Conservation (phyloP, 2,888 invertebrate species). For the Acanthacorydalis orientalis region DNA sequence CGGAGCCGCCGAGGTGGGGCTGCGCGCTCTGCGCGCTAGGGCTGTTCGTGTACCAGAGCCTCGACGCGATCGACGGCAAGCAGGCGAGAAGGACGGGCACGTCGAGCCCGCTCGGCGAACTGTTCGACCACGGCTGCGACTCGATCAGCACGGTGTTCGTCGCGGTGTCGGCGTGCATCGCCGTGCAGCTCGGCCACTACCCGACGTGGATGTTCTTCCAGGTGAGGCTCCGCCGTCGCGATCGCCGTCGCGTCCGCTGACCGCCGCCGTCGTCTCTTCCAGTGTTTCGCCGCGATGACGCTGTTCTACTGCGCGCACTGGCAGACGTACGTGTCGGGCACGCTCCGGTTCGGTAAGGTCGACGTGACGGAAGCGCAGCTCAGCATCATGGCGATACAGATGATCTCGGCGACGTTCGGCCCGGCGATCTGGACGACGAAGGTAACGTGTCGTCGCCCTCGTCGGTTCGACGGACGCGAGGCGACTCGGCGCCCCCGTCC, state of each 20-base stretch:
- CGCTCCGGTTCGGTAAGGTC: constrained; percentile 72
- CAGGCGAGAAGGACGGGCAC: constrained; percentile 91
- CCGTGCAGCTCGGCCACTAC: constrained; percentile 80
- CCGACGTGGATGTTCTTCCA: constrained; percentile 91
- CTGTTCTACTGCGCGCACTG: constrained; percentile 98
- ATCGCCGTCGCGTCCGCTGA: too few relatives aligned
- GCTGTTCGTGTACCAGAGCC: constrained; percentile 89
- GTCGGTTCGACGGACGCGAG: constrained; percentile 52
- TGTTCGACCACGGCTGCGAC: constrained; percentile 99
- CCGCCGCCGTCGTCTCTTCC: constrained; percentile 13
- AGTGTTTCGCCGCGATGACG: constrained; percentile 87
- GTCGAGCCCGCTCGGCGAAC: constrained; percentile 85
- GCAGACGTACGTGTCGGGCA: constrained; percentile 98
- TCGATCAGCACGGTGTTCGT: constrained; percentile 97
- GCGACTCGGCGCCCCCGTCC: too few relatives aligned
- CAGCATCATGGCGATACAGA: constrained; percentile 74
- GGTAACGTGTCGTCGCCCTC: constrained; percentile 49
- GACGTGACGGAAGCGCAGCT: constrained; percentile 99
- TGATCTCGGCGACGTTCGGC: constrained; percentile 76
- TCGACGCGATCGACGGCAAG: constrained; percentile 98
- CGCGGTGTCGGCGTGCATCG: constrained; percentile 86
- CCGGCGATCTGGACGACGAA: constrained; percentile 69
- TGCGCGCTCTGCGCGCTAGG: constrained; percentile 84
- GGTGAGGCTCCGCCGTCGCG: constrained; percentile 23
- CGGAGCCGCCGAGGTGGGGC: constrained; percentile 83